A percentile compares a stretch with the other conserved stretches of the same genome.
Evolutionary conservation across 1,140 invertebrate genomes (phyloP).

Genomic region (Aporrectodea caliginosa): DNA sequence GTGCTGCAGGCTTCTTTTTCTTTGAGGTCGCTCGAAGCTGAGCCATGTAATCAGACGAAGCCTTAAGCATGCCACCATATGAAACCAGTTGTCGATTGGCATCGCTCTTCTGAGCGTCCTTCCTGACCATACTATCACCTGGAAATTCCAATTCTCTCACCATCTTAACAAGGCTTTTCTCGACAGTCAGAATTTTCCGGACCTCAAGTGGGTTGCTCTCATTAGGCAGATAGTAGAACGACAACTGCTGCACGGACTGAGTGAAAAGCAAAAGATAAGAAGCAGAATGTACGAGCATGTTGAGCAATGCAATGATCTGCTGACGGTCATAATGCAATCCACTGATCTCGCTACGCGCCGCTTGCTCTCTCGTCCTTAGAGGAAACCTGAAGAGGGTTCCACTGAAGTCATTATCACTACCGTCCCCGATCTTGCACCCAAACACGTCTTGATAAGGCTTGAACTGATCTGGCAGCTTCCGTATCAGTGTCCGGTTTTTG

Average conservation of each 20-base stretch:
- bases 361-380: slow-evolving; percentile 25
- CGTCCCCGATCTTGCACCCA: slow-evolving; percentile 32
- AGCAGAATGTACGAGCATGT: neutral
- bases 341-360: slow-evolving; percentile 25
- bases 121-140: neutral
- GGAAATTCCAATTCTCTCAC: neutral
- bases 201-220: neutral
- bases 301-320: slow-evolving; percentile 36
- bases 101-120: neutral
- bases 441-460: slow-evolving; percentile 20
- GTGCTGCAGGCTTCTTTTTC: neutral
- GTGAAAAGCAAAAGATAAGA: slow-evolving; percentile 12
- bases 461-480: slow-evolving; percentile 27
- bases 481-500: neutral
- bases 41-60: neutral
- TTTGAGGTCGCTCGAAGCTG: neutral
- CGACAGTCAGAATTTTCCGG: neutral
- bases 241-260: neutral
- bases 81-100: too few relatives aligned
- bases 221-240: neutral
- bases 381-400: slow-evolving; percentile 42
- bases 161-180: neutral
- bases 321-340: slow-evolving; percentile 23
- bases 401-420: slow-evolving; percentile 28
- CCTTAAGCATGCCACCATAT: neutral